Percentiles rank a stretch among this genome's conserved stretches.
Evolutionary conservation across 2,888 invertebrate genomes (phyloP).

Genomic region (Callinectes sapidus): DNA sequence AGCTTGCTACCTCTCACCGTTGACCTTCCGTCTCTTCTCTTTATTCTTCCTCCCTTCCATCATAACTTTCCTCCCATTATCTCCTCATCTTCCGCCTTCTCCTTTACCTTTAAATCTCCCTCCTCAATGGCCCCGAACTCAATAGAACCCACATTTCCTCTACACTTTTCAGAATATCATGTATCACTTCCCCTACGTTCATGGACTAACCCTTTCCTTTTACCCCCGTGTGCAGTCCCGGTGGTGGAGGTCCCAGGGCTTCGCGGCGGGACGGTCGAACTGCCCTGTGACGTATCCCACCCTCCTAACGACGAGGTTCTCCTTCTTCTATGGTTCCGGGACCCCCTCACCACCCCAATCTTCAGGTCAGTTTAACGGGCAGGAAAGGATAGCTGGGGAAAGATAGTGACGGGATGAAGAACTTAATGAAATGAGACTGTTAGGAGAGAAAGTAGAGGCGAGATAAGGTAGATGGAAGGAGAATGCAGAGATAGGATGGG

Average conservation of each 20-base stretch:
- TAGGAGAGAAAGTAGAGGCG: background rate
- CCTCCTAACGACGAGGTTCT: slow-evolving; percentile 1
- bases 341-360: slow-evolving; percentile 35
- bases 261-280: background rate
- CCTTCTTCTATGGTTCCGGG: slow-evolving; percentile 42
- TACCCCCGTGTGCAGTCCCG: background rate
- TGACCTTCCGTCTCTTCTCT: background rate
- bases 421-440: background rate
- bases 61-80: background rate
- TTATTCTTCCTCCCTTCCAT: background rate
- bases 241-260: slow-evolving; percentile 40
- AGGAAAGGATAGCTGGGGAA: background rate
- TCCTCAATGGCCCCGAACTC: background rate
- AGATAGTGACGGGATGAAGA: background rate
- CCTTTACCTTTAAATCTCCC: background rate
- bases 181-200: background rate
- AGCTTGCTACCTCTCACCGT: background rate
- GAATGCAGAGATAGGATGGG: background rate
- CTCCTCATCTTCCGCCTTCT: background rate
- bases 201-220: background rate
- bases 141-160: background rate
- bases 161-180: background rate
- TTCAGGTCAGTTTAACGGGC: slow-evolving; percentile 12
- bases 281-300: slow-evolving; percentile 38
- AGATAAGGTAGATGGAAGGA: background rate